Conservation (phyloP, 1,140 invertebrate genomes). For the Drosophila athabasca region DNA sequence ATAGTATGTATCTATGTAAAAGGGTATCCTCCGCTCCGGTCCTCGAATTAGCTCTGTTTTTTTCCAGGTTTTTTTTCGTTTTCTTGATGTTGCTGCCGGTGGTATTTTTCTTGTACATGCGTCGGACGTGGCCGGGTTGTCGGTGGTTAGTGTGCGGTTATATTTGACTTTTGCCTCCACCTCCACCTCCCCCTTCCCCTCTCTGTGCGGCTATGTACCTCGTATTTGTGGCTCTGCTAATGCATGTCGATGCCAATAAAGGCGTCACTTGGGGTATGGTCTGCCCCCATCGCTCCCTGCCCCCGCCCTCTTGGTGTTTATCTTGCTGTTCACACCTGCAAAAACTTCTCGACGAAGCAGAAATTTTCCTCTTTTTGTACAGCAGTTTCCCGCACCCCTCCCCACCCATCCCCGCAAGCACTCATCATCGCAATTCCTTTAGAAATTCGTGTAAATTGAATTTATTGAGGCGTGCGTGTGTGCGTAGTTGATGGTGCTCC, state of each 20-base stretch:
- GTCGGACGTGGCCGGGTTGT: conserved; percentile 58
- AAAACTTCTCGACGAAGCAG: conserved; percentile 58
- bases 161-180: conserved; percentile 71
- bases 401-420: background rate
- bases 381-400: conserved; percentile 6
- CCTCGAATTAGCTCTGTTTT: conserved; percentile 25
- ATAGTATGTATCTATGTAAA: too few relatives aligned
- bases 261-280: conserved; percentile 15
- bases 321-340: conserved; percentile 78
- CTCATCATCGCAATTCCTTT: conserved; percentile 53
- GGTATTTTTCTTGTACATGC: conserved; percentile 49
- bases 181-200: too few relatives aligned
- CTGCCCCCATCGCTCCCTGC: background rate
- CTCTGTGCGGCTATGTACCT: conserved; percentile 38
- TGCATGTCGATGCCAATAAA: conserved; percentile 79
- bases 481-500: conserved; percentile 74
- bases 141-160: conserved; percentile 55
- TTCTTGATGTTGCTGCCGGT: conserved; percentile 21
- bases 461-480: conserved; percentile 79
- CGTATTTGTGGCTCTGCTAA: conserved; percentile 70
- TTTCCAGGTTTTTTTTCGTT: conserved; percentile 10
- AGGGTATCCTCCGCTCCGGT: conserved; percentile 10
- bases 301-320: conserved; percentile 51
- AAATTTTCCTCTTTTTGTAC: conserved; percentile 59
- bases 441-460: conserved; percentile 82